Evolutionary conservation across 2,113 vertebrate species (phyloP).

Genomic region (Psilopsiagon aurifrons): DNA sequence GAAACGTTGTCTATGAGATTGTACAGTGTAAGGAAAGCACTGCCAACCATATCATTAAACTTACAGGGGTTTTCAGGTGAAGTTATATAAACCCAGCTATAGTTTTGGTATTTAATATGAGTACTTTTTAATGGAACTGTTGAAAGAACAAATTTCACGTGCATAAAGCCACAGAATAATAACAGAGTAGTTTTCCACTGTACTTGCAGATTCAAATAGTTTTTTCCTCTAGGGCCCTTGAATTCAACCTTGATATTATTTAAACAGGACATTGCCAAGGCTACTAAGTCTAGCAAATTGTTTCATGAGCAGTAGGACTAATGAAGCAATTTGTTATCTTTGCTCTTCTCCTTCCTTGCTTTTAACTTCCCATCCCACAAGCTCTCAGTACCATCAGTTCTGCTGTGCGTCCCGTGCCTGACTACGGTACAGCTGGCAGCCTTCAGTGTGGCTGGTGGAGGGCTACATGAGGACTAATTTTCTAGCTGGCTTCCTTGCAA

Average conservation of each 20-base stretch:
- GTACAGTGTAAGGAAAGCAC: neutral
- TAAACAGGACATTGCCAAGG: constrained; percentile 45
- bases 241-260: constrained; percentile 45
- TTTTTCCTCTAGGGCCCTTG: constrained; percentile 15
- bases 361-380: neutral
- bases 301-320: neutral
- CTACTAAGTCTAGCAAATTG: neutral
- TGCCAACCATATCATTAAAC: neutral
- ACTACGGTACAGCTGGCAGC: neutral
- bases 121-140: constrained; percentile 38
- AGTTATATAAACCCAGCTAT: constrained; percentile 11
- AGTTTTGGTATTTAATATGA: constrained; percentile 25
- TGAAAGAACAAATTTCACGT: constrained; percentile 51
- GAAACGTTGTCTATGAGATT: neutral
- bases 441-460: neutral
- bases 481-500: neutral
- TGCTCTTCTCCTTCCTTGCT: neutral
- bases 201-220: constrained; percentile 40
- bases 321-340: neutral
- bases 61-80: constrained; percentile 31
- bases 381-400: neutral
- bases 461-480: neutral
- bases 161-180: constrained; percentile 47
- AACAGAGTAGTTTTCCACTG: constrained; percentile 47
- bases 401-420: accelerated